Percentiles rank a stretch among this genome's conserved stretches.
phyloP scores from a whole-genome alignment of 1,140 invertebrate genomes.

The Liolophura sinensis region DNA sequence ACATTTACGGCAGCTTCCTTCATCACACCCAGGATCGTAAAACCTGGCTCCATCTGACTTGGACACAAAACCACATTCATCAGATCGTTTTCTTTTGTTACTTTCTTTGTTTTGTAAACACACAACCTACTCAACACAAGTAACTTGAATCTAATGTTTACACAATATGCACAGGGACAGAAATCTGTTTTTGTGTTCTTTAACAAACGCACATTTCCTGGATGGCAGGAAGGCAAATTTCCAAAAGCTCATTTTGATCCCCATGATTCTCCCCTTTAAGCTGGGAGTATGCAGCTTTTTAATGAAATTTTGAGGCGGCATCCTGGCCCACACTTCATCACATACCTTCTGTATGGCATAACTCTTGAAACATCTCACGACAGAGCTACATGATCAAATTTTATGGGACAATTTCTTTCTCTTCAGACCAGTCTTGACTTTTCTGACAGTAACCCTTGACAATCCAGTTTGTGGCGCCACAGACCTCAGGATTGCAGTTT shows the following conservation, averaged over 20 bases:
- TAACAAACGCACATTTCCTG: too few species aligned
- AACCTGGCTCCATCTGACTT: conserved; percentile 12
- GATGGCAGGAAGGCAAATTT: too few species aligned
- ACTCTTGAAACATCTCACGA: too few species aligned
- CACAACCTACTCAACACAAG: conserved; percentile 11
- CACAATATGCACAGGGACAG: conserved; percentile 22
- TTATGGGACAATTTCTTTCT: not conserved
- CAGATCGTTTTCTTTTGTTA: conserved; percentile 13
- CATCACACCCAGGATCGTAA: conserved; percentile 10
- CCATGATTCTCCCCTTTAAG: too few species aligned
- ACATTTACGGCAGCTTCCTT: conserved; percentile 3
- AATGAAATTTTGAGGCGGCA: too few species aligned
- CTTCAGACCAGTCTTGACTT: not conserved
- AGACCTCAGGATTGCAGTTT: too few species aligned
- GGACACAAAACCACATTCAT: conserved; percentile 20
- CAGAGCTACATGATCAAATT: not conserved
- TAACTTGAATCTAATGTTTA: conserved; percentile 25
- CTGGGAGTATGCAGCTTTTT: too few species aligned
- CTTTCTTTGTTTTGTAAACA: conserved; percentile 7
- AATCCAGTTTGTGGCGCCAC: not conserved
- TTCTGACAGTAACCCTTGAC: not conserved
- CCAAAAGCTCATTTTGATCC: too few species aligned
- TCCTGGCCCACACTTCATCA: too few species aligned
- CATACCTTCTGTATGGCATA: too few species aligned
- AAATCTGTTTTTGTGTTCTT: too few species aligned